Base-by-base conservation (phyloP, 2,888 invertebrate species). In the Mythimna lalbum region DNA sequence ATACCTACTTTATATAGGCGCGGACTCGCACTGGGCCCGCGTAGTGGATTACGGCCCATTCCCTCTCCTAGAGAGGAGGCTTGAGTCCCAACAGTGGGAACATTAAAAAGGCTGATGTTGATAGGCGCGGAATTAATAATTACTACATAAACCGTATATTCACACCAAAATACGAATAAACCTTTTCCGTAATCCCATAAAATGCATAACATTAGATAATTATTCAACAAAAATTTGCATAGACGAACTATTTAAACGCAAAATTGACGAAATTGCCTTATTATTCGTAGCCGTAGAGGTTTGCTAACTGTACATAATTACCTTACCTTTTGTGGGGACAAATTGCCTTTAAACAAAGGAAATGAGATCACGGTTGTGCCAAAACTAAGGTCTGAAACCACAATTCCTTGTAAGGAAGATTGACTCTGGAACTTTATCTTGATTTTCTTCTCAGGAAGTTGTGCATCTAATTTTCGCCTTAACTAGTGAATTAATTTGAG, bases 331-430 rank as follows among this genome's bases (percentile, higher is more conserved):
- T 89, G 88, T 85, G 59, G 88, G 83, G 68, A 83, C 80, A 91
- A 91, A 92, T 93, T 90, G 79, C 87, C 76, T 64, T 76, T 77
- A 78, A 87, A 93, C 92, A 91, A 93, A 91, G 90, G 84, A 85
- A 90, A 89, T 88, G 90, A 90, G 92, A 89, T 88, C 89, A 90
- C 78, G 83, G 78, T 64, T 82, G 72, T 64, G 71, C 81, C 82
- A 72, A 81, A 83, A 63, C 49, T 23, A 56, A 81, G 69, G n/a
- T 53, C 77, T 75, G 72, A 87, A 89, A 93, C 91, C 92, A 74
- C 92, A 90, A 78, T 66, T 63, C 92, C 91, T 91, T 92, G 80
- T 92, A 91, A 68, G 89, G 92, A 80, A 85, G 73, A 90, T 90
- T 63, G 90, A 89, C 87, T 84, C 86, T 21, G 27, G 14, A 1